Conservation (phyloP, 1,140 invertebrate species). For the Parapsyche elsis region DNA sequence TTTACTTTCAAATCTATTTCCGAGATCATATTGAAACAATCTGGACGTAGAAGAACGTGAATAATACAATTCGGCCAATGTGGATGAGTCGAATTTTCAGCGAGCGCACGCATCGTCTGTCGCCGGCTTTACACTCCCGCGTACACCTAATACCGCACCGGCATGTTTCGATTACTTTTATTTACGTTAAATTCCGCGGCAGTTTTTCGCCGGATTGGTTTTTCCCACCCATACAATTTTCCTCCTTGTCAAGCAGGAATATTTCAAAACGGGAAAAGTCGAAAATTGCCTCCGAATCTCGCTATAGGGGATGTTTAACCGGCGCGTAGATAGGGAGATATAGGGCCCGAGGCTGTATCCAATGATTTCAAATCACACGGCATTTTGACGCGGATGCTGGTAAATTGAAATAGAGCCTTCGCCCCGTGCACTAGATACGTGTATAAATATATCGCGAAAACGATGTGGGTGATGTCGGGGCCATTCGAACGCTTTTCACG, state of each 20-base stretch:
- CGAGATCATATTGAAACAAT: too few relatives aligned
- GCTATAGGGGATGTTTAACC: conserved; percentile 12
- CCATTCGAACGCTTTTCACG: conserved; percentile 2
- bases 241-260: conserved; percentile 25
- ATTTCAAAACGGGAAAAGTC: conserved; percentile 28
- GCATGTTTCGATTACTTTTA: conserved; percentile 22
- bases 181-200: conserved; percentile 17
- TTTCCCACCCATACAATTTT: conserved; percentile 11
- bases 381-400: conserved; percentile 39
- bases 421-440: not conserved
- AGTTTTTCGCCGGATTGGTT: conserved; percentile 3
- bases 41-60: too few relatives aligned
- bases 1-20: too few relatives aligned
- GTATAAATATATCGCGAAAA: not conserved
- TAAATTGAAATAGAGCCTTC: conserved; percentile 29
- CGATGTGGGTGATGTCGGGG: not conserved
- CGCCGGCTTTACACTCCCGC: too few relatives aligned
- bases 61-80: too few relatives aligned
- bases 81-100: too few relatives aligned
- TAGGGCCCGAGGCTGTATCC: conserved; percentile 21
- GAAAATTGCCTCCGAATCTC: conserved; percentile 28
- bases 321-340: not conserved
- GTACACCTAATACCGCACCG: not conserved
- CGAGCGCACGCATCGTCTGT: too few relatives aligned
- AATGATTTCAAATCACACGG: conserved; percentile 43